These are phyloP conservation scores for Prenolepis imparis DNA, from an alignment of 2,888 invertebrate genomes.

Conservation along the genomic window DNA sequence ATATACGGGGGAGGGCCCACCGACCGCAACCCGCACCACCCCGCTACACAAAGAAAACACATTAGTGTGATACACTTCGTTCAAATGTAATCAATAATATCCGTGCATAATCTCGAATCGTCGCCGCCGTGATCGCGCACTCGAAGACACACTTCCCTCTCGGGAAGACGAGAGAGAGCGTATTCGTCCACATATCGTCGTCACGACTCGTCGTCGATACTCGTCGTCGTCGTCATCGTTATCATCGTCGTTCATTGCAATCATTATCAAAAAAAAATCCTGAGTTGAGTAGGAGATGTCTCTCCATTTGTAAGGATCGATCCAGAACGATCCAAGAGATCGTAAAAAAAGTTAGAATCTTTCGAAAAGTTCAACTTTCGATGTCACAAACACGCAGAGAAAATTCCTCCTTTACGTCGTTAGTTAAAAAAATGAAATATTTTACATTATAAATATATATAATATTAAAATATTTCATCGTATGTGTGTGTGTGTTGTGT, in stretches of 20 bases:
- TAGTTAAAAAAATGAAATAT: slow-evolving; percentile 4
- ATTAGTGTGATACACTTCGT: slow-evolving; percentile 78
- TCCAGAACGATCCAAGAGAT: neutral
- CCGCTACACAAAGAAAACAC: slow-evolving; percentile 82
- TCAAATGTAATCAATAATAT: slow-evolving; percentile 52
- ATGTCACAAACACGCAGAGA: slow-evolving; percentile 1
- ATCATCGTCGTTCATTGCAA: slow-evolving; percentile 1
- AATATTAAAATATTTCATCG: slow-evolving; percentile 17
- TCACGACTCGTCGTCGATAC: slow-evolving; percentile 4
- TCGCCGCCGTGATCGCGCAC: slow-evolving; percentile 64
- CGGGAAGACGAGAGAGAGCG: slow-evolving; percentile 25
- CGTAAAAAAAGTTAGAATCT: neutral
- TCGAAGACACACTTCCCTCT: slow-evolving; percentile 1
- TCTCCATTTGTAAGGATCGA: slow-evolving; percentile 25
- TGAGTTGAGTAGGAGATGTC: slow-evolving; percentile 1
- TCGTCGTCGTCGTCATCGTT: slow-evolving; percentile 5
- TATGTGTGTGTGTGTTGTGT: neutral
- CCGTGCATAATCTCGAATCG: slow-evolving; percentile 60
- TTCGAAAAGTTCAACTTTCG: neutral
- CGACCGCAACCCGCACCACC: slow-evolving; percentile 78
- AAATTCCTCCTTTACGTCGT: neutral
- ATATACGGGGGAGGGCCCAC: slow-evolving; percentile 59
- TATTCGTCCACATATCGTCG: slow-evolving; percentile 11
- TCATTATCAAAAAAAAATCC: neutral
- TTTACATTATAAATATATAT: slow-evolving; percentile 8